Evolutionary conservation across 1,140 invertebrate species (phyloP).

Genomic region (Trichomalopsis sarcophagae): DNA sequence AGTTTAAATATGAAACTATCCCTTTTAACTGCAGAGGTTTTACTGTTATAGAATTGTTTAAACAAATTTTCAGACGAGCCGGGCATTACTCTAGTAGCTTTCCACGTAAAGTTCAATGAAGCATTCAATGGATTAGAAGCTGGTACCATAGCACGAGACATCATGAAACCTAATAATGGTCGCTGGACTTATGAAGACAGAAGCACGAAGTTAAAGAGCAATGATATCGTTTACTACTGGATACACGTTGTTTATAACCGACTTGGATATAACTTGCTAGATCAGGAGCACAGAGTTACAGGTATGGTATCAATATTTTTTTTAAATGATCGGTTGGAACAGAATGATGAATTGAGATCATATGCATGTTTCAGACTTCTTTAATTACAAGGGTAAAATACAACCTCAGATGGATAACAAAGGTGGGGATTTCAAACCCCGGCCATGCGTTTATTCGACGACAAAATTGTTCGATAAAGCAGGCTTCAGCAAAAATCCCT

Average conservation of each 20-base stretch:
- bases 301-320: constrained; percentile 55
- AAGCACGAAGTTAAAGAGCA: constrained; percentile 77
- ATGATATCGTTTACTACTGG: constrained; percentile 85
- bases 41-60: constrained; percentile 4
- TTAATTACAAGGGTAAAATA: not conserved
- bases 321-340: not conserved
- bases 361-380: constrained; percentile 6
- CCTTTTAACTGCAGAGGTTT: not conserved
- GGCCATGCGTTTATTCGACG: not conserved
- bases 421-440: not conserved
- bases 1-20: constrained; percentile 50
- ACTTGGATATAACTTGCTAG: constrained; percentile 69
- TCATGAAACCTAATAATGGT: constrained; percentile 79
- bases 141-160: constrained; percentile 82
- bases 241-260: constrained; percentile 82
- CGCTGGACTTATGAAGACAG: constrained; percentile 82
- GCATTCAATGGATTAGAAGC: constrained; percentile 83
- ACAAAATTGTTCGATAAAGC: constrained; percentile 7
- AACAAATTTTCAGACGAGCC: constrained; percentile 74
- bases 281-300: constrained; percentile 65
- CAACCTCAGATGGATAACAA: no score
- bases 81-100: constrained; percentile 84
- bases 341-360: not conserved
- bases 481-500: not conserved
- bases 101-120: constrained; percentile 84